Evolutionary conservation across 2,797 vertebrate genomes (phyloP), one percentile per base, ranked within the genome.

Genomic region (Acipenser ruthenus): DNA sequence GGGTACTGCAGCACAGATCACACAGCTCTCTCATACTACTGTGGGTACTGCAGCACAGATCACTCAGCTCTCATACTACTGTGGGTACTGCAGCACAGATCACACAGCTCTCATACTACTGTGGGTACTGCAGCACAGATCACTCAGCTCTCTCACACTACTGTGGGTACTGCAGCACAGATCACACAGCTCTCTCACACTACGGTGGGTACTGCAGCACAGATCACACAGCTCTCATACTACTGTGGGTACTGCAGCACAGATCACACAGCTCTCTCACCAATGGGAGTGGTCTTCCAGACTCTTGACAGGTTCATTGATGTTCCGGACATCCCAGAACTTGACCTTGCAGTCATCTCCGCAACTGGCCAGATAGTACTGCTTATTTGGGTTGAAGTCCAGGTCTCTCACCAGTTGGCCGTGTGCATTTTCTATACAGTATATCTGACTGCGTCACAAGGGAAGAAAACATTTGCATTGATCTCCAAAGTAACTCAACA

Each of bases 301-400:
- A 58, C 86, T 91, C 85, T 91, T 95, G 81, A 99, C 88, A 0
- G 96, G 95, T 71, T 97, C 94, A 3, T 83, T 84, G 79, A 92
- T 86, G 9, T 92, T 94, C 67, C 96, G 92, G 0, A 94, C 92
- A 62, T 99, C 96, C 96, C 96, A 99, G 88, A 99, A 99, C 83
- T 95, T 98, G 85, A 97, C 96, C 88, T 93, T 98, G 89, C 96
- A 98, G 92, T 98, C 96, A 50, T 98, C 96, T 60, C 96, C 96
- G 0, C 96, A 99, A 92, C 94, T 98, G 73, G 95, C 92, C 76
- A 99, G 80, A 85, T 94, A 98, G 86, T 99, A 99, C 78, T 99
- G 96, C 68, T 93, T 95, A 86, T 99, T 99, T 70, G 96, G 96
- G 87, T 99, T 99, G 81, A 98, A 98, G 86, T 99, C 96, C 63